phyloP scores from a whole-genome alignment of 2,113 vertebrate genomes.

The Rhinogobius similis region DNA sequence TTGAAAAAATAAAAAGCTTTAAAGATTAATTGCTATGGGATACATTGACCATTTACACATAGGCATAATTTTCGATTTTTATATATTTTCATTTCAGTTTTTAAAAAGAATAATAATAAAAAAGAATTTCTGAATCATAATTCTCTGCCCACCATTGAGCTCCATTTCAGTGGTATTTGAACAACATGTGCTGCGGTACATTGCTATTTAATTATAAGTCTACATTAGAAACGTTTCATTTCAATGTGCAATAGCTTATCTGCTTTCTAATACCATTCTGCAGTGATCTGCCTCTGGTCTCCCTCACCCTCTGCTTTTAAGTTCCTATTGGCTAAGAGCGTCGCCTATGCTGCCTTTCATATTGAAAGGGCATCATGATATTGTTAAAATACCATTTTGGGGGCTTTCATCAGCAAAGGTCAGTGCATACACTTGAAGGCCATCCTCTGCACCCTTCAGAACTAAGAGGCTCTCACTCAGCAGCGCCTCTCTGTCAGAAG shows the following conservation, averaged over 20 bases:
- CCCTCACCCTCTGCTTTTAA: slow-evolving; percentile 46
- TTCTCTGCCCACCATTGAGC: too few relatives aligned
- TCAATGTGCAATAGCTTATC: slow-evolving; percentile 26
- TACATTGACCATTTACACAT: too few relatives aligned
- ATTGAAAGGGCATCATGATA: slow-evolving; percentile 81
- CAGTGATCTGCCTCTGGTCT: slow-evolving; percentile 20
- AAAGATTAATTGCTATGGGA: too few relatives aligned
- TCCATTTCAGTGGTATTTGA: too few relatives aligned
- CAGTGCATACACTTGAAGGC: slow-evolving; percentile 77
- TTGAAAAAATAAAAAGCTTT: too few relatives aligned
- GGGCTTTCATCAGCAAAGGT: slow-evolving; percentile 81
- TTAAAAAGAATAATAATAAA: too few relatives aligned
- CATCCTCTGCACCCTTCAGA: slow-evolving; percentile 69
- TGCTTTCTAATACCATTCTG: slow-evolving; percentile 19
- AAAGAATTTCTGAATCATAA: too few relatives aligned
- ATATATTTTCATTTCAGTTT: too few relatives aligned
- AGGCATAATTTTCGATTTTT: too few relatives aligned
- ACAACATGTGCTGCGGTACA: too few relatives aligned
- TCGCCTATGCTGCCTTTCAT: slow-evolving; percentile 77
- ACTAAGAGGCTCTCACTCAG: slow-evolving; percentile 63
- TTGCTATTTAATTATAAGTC: neutral
- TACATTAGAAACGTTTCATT: slow-evolving; percentile 17
- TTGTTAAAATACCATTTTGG: slow-evolving; percentile 81
- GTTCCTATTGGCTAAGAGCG: slow-evolving; percentile 51
- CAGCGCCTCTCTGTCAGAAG: slow-evolving; percentile 55